Evolutionary conservation across 2,113 vertebrate species (phyloP).

Genomic region (Ochotona curzoniae): DNA sequence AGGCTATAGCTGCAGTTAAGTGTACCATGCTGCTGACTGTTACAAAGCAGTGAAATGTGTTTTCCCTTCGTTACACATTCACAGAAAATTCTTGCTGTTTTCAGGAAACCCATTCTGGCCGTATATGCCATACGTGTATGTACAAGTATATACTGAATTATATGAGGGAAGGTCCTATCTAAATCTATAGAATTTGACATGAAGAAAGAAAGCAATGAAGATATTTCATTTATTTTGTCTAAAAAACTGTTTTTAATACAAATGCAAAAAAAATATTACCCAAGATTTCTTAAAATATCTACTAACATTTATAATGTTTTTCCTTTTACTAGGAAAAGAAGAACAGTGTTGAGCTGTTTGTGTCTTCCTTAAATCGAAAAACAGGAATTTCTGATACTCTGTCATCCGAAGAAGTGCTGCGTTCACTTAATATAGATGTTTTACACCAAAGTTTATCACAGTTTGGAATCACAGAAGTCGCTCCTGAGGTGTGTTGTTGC

Average conservation of each 20-base stretch:
- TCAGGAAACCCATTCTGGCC: too few species aligned
- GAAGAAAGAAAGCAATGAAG: too few species aligned
- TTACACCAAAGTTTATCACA: constrained; percentile 93
- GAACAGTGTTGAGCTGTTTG: constrained; percentile 95
- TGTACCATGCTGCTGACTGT: too few species aligned
- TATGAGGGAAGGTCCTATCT: too few species aligned
- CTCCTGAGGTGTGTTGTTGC: constrained; percentile 90
- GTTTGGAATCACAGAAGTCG: constrained; percentile 94
- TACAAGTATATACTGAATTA: too few species aligned
- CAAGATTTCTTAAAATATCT: neutral
- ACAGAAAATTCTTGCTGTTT: too few species aligned
- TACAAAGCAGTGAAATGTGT: too few species aligned
- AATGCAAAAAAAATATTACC: neutral
- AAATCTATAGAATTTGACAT: too few species aligned
- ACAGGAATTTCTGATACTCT: constrained; percentile 88
- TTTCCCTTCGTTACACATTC: too few species aligned
- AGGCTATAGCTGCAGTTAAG: too few species aligned
- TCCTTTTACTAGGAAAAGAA: constrained; percentile 89
- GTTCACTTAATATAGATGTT: constrained; percentile 92
- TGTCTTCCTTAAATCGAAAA: constrained; percentile 90
- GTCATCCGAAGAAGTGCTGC: constrained; percentile 93
- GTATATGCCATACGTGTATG: too few species aligned
- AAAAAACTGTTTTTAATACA: neutral
- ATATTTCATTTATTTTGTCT: too few species aligned
- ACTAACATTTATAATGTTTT: neutral